These are phyloP conservation scores for Agelaius phoeniceus DNA, from an alignment of 2,113 vertebrate genomes.

Conservation along the genomic window DNA sequence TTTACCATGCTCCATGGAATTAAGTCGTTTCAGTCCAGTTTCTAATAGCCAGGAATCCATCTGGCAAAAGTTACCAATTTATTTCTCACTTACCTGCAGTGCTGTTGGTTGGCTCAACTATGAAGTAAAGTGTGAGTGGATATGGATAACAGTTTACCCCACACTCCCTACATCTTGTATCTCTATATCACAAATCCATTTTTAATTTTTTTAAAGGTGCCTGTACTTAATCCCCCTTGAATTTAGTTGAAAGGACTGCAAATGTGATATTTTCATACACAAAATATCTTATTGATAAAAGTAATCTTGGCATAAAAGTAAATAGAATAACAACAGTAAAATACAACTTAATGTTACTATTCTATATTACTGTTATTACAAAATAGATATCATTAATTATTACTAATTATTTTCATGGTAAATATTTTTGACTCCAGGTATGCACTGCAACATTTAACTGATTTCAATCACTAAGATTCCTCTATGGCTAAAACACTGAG, in stretches of 20 bases:
- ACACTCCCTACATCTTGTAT: background rate
- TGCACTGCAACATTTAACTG: background rate
- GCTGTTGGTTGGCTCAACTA: background rate
- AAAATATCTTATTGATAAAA: background rate
- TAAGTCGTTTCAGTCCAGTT: background rate
- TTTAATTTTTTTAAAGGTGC: background rate
- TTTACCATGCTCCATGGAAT: constrained; percentile 2
- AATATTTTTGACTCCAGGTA: background rate
- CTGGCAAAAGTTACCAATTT: background rate
- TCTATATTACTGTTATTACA: background rate
- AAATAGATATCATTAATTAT: background rate
- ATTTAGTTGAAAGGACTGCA: background rate
- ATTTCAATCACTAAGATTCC: background rate
- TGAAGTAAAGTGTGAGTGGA: background rate
- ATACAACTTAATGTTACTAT: background rate
- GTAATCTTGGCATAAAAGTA: background rate
- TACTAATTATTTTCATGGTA: background rate
- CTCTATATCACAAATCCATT: background rate
- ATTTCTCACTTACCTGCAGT: constrained; percentile 8
- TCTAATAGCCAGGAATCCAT: background rate
- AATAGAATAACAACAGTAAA: background rate
- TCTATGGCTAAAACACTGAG: background rate
- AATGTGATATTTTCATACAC: background rate
- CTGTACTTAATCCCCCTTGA: background rate
- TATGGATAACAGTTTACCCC: background rate